Evolutionary conservation across 2,113 vertebrate genomes (phyloP), one percentile per base, ranked within the genome.

Genomic region (Porphyrio hochstetteri): DNA sequence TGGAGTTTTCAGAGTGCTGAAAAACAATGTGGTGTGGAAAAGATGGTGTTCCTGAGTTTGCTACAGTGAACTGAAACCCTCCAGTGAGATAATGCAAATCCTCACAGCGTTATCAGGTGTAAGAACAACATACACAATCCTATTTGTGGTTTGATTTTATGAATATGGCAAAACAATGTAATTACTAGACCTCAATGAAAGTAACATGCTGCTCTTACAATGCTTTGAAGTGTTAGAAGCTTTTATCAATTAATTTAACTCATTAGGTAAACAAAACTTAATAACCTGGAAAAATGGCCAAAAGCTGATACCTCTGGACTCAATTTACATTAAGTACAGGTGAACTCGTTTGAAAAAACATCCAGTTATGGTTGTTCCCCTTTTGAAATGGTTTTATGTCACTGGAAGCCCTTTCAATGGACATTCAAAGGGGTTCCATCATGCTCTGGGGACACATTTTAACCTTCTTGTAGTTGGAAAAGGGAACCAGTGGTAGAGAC

Each of bases 311-410:
- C 5, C 5, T 67, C 29, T 79, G 57, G n/a, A 53, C 21, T 82
- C 19, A 25, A 61, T 0, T 3, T 6, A 25, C 13, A 61, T 11
- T 59, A 72, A 75, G 70, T 9, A 1, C 0, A 61, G 70, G 38
- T 50, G 44, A 69, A 61, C 1, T 57, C 19, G 11, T 76, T 28
- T 50, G 20, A 0, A 46, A 63, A 90, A 57, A 59, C 1, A 21
- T 40, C 21, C 33, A 31, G 80, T 17, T 24, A 40, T 7, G 12
- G 6, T 20, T 71, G 10, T 89, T 7, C 12, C 7, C 13, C 2
- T 52, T 64, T 44, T 23, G 63, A 7, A 40, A 16, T 44, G 19
- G 10, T 50, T 59, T 86, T 42, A 31, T 9, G 23, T 16, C 68
- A 64, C 40, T 64, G 28, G 17, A 80, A 88, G 33, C 11, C 7